Evolutionary conservation across 2,888 invertebrate species (phyloP).

Genomic region (Thereva unica): DNA sequence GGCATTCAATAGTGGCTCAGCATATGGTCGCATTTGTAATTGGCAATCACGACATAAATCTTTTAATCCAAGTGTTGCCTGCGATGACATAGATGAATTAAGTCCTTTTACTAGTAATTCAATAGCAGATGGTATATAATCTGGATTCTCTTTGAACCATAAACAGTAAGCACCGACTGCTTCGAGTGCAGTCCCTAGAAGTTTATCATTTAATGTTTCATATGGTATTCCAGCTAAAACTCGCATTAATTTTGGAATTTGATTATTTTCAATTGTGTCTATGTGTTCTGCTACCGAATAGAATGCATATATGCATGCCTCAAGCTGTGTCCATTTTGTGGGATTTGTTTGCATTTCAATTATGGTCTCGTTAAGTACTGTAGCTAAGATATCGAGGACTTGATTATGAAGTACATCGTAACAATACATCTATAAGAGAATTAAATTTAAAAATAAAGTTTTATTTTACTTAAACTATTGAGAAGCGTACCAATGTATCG

Average conservation of each 20-base stretch:
- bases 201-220: conserved; percentile 63
- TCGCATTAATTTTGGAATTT: conserved; percentile 65
- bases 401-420: conserved; percentile 78
- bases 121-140: conserved; percentile 68
- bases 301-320: conserved; percentile 70
- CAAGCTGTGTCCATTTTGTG: conserved; percentile 64
- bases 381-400: conserved; percentile 72
- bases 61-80: conserved; percentile 85
- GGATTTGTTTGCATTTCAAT: conserved; percentile 55
- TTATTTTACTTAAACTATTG: neutral
- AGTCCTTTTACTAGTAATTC: conserved; percentile 72
- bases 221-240: conserved; percentile 68
- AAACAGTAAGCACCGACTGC: conserved; percentile 83
- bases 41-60: conserved; percentile 84
- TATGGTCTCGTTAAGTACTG: conserved; percentile 65
- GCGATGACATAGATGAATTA: conserved; percentile 70
- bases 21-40: conserved; percentile 73
- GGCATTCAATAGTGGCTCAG: conserved; percentile 74
- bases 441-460: neutral
- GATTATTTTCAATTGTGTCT: conserved; percentile 62
- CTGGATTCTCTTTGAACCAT: conserved; percentile 78
- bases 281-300: conserved; percentile 68
- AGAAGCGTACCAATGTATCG: conserved; percentile 72
- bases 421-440: conserved; percentile 73
- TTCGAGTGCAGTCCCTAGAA: conserved; percentile 74